A percentile compares a stretch with the other conserved stretches of the same genome.
These are phyloP conservation scores for Ptychoptera contaminata DNA, from an alignment of 2,888 invertebrate species.

Conservation along the genomic window DNA sequence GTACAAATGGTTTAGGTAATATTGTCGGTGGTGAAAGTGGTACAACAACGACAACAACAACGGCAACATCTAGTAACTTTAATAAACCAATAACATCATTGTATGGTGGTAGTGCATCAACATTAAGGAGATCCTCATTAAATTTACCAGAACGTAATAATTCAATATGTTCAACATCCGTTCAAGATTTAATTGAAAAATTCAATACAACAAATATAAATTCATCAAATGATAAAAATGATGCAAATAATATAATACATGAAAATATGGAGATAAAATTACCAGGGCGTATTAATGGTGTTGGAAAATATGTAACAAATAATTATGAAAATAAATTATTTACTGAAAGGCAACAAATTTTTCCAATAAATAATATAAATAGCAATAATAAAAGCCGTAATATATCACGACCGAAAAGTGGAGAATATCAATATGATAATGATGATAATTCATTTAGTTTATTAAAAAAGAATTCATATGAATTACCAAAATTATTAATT, in stretches of 20 bases:
- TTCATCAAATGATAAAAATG: background rate
- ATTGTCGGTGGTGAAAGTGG: background rate
- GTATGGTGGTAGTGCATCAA: too few species aligned
- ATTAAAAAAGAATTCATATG: conserved; percentile 13
- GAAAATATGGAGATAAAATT: conserved; percentile 6
- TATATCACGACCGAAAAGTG: background rate
- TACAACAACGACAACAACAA: background rate
- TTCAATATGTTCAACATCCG: conserved; percentile 9
- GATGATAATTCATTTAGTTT: background rate
- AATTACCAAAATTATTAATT: conserved; percentile 14
- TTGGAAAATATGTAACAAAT: conserved; percentile 3
- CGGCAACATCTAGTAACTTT: background rate
- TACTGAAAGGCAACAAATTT: conserved; percentile 11
- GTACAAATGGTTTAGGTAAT: conserved; percentile 1
- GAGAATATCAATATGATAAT: background rate
- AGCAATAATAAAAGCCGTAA: background rate
- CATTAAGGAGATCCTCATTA: too few species aligned
- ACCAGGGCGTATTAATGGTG: conserved; percentile 8
- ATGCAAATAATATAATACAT: background rate
- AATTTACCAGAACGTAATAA: too few species aligned
- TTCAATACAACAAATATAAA: conserved; percentile 6
- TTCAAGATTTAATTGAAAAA: conserved; percentile 12
- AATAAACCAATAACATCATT: background rate
- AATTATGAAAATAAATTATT: conserved; percentile 13
- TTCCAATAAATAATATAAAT: conserved; percentile 9